Evolutionary conservation across 2,113 vertebrate species (phyloP).

Genomic region (Laterallus jamaicensis): DNA sequence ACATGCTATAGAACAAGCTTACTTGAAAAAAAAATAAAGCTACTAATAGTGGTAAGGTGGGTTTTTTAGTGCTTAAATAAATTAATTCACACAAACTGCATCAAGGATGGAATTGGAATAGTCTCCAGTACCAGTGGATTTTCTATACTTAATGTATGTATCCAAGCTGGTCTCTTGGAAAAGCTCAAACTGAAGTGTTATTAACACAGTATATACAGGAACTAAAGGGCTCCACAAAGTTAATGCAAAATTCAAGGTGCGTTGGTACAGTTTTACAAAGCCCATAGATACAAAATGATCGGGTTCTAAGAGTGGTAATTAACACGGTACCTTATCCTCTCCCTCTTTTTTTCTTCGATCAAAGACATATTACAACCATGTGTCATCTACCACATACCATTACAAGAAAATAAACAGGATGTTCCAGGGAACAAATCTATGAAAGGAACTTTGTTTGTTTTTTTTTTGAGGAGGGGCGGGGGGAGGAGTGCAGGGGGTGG

Average conservation of each 20-base stretch:
- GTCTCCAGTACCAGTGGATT: not conserved
- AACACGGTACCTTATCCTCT: not conserved
- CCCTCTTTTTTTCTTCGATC: not conserved
- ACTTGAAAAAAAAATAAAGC: not conserved
- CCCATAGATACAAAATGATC: not conserved
- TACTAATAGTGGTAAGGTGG: not conserved
- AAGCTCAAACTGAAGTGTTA: not conserved
- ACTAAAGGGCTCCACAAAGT: not conserved
- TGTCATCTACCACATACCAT: accelerated
- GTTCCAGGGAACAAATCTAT: not conserved
- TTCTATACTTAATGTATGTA: not conserved
- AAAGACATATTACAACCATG: not conserved
- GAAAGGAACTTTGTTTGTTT: not conserved
- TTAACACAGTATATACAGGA: not conserved
- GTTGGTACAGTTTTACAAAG: not conserved
- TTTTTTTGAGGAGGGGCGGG: not conserved
- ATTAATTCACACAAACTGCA: not conserved
- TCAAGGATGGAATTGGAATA: not conserved
- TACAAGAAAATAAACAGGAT: not conserved
- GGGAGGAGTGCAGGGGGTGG: too few species aligned
- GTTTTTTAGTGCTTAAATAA: not conserved
- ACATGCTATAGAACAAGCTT: not conserved
- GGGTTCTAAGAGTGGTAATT: not conserved
- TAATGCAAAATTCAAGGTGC: not conserved
- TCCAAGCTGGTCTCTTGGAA: not conserved